A percentile compares a stretch with the other conserved stretches of the same genome.
These are phyloP conservation scores for Melikaiella ostensackeni DNA, from an alignment of 2,888 invertebrate species.

Conservation along the genomic window DNA sequence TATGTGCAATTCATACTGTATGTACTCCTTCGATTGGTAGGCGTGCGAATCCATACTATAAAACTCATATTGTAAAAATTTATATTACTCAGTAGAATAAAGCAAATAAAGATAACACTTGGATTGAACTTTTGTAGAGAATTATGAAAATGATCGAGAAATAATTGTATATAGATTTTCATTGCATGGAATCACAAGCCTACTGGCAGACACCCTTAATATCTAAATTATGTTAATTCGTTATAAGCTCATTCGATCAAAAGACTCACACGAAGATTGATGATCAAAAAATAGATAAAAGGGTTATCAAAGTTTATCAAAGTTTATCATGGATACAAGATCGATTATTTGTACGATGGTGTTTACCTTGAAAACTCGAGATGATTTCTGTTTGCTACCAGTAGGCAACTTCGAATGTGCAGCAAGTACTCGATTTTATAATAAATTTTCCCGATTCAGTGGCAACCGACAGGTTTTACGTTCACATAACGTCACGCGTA, in stretches of 20 bases:
- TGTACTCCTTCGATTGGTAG: slow-evolving; percentile 52
- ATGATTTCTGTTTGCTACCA: slow-evolving; percentile 30
- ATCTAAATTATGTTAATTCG: slow-evolving; percentile 4
- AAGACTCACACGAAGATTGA: slow-evolving; percentile 25
- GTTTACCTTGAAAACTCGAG: slow-evolving; percentile 11
- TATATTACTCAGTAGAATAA: not conserved
- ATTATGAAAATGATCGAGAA: not conserved
- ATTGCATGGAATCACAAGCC: slow-evolving; percentile 1
- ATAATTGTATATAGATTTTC: not conserved
- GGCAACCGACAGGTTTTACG: slow-evolving; percentile 15
- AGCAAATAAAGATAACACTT: not conserved
- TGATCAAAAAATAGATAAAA: slow-evolving; percentile 8
- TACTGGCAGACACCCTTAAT: slow-evolving; percentile 10
- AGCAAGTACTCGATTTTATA: slow-evolving; percentile 1
- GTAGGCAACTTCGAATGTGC: slow-evolving; percentile 21
- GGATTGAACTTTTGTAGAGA: not conserved
- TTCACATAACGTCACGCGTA: not conserved
- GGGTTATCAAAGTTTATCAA: slow-evolving; percentile 1
- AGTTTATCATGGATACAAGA: slow-evolving; percentile 1
- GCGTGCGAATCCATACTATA: slow-evolving; percentile 50
- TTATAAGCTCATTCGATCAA: not conserved
- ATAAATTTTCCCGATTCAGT: slow-evolving; percentile 12
- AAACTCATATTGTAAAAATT: not conserved
- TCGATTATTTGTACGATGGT: not conserved
- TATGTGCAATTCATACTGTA: slow-evolving; percentile 56